phyloP scores from a whole-genome alignment of 1,140 invertebrate species.

The Vollenhovia emeryi region DNA sequence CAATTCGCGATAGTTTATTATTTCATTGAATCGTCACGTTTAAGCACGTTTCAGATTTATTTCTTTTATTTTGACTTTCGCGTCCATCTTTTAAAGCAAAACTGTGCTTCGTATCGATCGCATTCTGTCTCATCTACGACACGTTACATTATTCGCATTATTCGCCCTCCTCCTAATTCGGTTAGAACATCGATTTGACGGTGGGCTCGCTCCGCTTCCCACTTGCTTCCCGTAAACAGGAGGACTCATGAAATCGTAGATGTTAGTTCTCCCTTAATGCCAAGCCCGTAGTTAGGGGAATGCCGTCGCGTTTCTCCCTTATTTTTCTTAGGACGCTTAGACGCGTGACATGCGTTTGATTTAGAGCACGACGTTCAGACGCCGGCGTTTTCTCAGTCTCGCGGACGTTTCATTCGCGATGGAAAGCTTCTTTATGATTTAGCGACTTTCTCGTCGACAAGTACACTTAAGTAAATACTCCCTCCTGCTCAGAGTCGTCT shows the following conservation, averaged over 20 bases:
- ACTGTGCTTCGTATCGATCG: constrained; percentile 28
- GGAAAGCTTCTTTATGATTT: constrained; percentile 51
- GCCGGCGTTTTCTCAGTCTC: constrained; percentile 39
- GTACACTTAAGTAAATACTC: constrained; percentile 61
- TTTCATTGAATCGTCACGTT: background rate
- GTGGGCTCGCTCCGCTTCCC: background rate
- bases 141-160: constrained; percentile 33
- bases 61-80: background rate
- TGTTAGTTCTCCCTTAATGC: background rate
- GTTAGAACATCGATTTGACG: constrained; percentile 40
- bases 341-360: constrained; percentile 40
- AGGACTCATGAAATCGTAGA: constrained; percentile 1
- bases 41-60: background rate
- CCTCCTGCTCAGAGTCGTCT: constrained; percentile 28
- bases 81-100: background rate
- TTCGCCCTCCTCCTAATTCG: constrained; percentile 42
- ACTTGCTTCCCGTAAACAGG: constrained; percentile 5
- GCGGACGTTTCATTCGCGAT: constrained; percentile 31
- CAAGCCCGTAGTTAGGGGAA: constrained; percentile 11
- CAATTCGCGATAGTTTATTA: background rate
- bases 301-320: background rate
- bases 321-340: constrained; percentile 51
- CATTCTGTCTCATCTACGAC: constrained; percentile 25
- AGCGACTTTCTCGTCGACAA: constrained; percentile 29
- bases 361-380: constrained; percentile 45